phyloP scores from a whole-genome alignment of 2,888 invertebrate species.

The Actias luna region DNA sequence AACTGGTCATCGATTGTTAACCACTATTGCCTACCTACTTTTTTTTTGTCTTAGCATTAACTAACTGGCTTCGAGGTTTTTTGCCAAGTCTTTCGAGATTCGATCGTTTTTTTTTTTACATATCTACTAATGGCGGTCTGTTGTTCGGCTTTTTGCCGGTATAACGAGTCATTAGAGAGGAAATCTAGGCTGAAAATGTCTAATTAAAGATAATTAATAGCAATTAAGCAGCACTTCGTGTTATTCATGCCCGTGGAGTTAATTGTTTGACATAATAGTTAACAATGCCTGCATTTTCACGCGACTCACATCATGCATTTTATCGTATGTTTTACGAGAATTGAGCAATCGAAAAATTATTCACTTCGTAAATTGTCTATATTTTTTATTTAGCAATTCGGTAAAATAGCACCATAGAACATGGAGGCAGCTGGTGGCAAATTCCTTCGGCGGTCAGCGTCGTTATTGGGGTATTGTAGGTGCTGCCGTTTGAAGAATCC shows the following conservation, averaged over 20 bases:
- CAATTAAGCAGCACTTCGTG: slow-evolving; percentile 21
- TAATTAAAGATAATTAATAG: slow-evolving; percentile 3
- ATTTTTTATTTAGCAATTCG: too few species aligned
- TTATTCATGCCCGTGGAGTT: neutral
- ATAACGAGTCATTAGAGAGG: neutral
- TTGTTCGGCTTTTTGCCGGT: slow-evolving; percentile 11
- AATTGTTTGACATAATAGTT: neutral
- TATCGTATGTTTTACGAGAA: neutral
- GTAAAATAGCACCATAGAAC: too few species aligned
- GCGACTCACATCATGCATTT: neutral
- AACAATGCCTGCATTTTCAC: neutral
- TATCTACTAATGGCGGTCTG: slow-evolving; percentile 26
- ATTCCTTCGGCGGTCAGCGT: too few species aligned
- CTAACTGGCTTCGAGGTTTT: slow-evolving; percentile 25
- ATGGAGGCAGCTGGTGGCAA: too few species aligned
- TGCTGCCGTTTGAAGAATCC: too few species aligned
- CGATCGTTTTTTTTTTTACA: slow-evolving; percentile 20
- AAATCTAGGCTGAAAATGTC: neutral
- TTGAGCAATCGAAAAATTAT: too few species aligned
- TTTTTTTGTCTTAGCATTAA: slow-evolving; percentile 25
- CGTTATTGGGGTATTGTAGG: too few species aligned
- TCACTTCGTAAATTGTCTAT: too few species aligned
- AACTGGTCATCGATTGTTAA: slow-evolving; percentile 27
- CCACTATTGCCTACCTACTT: slow-evolving; percentile 28
- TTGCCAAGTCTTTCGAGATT: slow-evolving; percentile 18